A percentile compares a stretch with the other conserved stretches of the same genome.
Evolutionary conservation across 2,888 invertebrate genomes (phyloP).

Genomic region (Lithophane leautieri): DNA sequence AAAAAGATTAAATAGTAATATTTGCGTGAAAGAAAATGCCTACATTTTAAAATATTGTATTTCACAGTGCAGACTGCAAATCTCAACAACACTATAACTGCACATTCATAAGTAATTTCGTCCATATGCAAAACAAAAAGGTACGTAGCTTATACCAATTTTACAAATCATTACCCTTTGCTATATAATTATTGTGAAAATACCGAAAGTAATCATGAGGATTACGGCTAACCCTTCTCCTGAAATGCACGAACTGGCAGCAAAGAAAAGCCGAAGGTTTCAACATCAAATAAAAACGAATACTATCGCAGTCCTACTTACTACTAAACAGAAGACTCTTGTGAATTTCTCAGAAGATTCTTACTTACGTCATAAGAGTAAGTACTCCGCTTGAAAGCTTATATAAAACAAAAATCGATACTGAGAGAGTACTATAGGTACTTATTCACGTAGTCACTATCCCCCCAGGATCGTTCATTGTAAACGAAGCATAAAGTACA

Average conservation of each 20-base stretch:
- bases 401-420: constrained; percentile 49
- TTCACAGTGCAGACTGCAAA: background rate
- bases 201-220: background rate
- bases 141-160: background rate
- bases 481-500: constrained; percentile 31
- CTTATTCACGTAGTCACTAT: constrained; percentile 41
- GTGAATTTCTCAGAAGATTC: background rate
- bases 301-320: background rate
- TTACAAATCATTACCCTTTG: constrained; percentile 15
- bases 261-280: background rate
- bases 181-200: background rate
- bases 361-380: constrained; percentile 1
- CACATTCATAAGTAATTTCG: constrained; percentile 5
- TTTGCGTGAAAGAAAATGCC: background rate
- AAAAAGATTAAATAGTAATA: background rate
- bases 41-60: background rate
- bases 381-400: constrained; percentile 35
- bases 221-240: background rate
- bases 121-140: background rate
- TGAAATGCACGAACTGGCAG: background rate
- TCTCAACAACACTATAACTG: background rate
- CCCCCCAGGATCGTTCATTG: constrained; percentile 47
- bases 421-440: constrained; percentile 27
- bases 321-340: background rate
- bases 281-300: background rate